Evolutionary conservation across 2,888 invertebrate species (phyloP).

Genomic region (Sphaerophoria taeniata): DNA sequence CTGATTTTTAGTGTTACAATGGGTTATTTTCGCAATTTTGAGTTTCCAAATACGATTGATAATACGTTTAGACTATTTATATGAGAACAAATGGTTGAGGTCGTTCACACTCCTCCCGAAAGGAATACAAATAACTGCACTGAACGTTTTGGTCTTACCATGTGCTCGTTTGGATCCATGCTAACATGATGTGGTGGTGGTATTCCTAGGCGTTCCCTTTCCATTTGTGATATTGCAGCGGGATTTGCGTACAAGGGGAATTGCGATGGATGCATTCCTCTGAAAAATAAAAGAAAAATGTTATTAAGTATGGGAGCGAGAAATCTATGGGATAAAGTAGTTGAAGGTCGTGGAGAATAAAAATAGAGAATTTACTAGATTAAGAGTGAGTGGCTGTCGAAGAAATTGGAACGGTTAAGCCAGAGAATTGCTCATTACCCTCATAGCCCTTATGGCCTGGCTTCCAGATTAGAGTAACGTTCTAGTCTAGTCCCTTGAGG

Average conservation of each 20-base stretch:
- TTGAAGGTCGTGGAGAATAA: not conserved
- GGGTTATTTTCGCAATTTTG: slow-evolving; percentile 78
- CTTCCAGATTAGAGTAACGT: too few species aligned
- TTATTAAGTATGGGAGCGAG: not conserved
- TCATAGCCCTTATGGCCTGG: too few species aligned
- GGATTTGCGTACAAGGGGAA: slow-evolving; percentile 88
- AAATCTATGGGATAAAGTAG: not conserved
- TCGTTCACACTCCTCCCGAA: slow-evolving; percentile 75
- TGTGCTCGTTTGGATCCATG: slow-evolving; percentile 92
- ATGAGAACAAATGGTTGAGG: slow-evolving; percentile 49
- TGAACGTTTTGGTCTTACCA: slow-evolving; percentile 84
- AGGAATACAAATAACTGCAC: slow-evolving; percentile 77
- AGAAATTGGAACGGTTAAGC: too few species aligned
- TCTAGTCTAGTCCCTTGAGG: too few species aligned
- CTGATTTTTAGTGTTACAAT: slow-evolving; percentile 50
- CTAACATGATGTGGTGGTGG: slow-evolving; percentile 85
- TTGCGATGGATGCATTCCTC: slow-evolving; percentile 86
- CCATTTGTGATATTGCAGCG: slow-evolving; percentile 92
- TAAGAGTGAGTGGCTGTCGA: too few species aligned
- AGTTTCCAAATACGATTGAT: slow-evolving; percentile 83
- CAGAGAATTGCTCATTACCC: too few species aligned
- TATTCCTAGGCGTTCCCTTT: slow-evolving; percentile 94
- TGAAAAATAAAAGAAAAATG: slow-evolving; percentile 76
- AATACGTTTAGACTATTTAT: slow-evolving; percentile 60
- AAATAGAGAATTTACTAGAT: too few species aligned